Percentiles rank a stretch among this genome's conserved stretches.
phyloP scores from a whole-genome alignment of 2,113 vertebrate species.

The Sciurus niger region DNA sequence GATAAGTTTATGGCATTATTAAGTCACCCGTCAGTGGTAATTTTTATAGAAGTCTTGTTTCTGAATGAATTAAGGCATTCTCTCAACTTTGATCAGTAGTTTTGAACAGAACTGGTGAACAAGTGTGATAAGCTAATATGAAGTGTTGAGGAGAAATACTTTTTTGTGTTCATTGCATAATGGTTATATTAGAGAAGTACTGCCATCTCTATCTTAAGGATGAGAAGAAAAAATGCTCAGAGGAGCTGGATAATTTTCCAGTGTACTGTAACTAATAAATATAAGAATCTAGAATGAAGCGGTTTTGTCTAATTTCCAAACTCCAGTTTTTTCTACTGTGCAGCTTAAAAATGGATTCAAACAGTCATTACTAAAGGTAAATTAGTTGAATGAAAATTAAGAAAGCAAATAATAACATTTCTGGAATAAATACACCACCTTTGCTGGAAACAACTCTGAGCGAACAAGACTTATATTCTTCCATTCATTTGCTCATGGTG shows the following conservation, averaged over 20 bases:
- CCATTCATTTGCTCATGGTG: background rate
- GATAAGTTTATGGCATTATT: background rate
- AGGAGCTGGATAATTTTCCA: background rate
- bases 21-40: background rate
- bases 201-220: background rate
- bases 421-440: background rate
- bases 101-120: slow-evolving; percentile 29
- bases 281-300: background rate
- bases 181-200: background rate
- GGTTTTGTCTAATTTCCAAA: slow-evolving; percentile 44
- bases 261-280: slow-evolving; percentile 22
- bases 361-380: slow-evolving; percentile 51
- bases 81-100: background rate
- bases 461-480: background rate
- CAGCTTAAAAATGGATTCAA: slow-evolving; percentile 55
- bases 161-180: background rate
- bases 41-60: background rate
- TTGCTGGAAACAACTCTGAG: background rate
- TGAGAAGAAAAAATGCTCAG: background rate
- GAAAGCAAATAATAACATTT: slow-evolving; percentile 26
- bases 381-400: slow-evolving; percentile 54
- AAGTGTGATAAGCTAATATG: background rate
- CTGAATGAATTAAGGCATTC: background rate
- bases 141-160: background rate
- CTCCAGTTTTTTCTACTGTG: background rate